Conservation (phyloP, 2,888 invertebrate genomes). For the Plagodis pulveraria region DNA sequence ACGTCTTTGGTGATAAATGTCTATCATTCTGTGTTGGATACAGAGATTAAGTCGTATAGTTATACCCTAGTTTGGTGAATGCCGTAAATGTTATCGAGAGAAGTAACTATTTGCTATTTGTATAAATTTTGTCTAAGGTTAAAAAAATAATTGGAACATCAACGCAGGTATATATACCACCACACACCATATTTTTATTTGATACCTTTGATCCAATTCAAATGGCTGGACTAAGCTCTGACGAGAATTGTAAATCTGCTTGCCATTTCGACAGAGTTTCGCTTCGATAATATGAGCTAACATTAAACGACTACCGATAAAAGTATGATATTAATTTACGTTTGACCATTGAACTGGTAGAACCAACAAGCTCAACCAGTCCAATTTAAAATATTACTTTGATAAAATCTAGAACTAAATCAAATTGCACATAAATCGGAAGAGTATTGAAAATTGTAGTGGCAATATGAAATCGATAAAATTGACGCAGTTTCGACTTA, state of each 20-base stretch:
- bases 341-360: too few species aligned
- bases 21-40: too few species aligned
- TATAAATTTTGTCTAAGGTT: too few species aligned
- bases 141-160: too few species aligned
- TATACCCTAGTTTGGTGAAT: too few species aligned
- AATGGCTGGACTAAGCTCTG: neutral
- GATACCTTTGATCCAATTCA: conserved; percentile 13
- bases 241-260: conserved; percentile 12
- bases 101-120: too few species aligned
- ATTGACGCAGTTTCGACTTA: conserved; percentile 25
- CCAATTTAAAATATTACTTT: conserved; percentile 3
- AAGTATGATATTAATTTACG: too few species aligned
- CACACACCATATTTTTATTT: conserved; percentile 18
- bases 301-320: neutral
- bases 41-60: too few species aligned
- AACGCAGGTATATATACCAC: too few species aligned
- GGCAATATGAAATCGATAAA: conserved; percentile 7
- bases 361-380: neutral
- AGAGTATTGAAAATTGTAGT: neutral
- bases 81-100: too few species aligned
- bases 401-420: too few species aligned
- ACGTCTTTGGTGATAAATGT: too few species aligned
- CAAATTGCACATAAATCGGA: neutral
- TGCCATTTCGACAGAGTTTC: conserved; percentile 3
- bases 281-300: conserved; percentile 8